Evolutionary conservation across 1,140 invertebrate species (phyloP).

Genomic region (Saccostrea cuccullata): DNA sequence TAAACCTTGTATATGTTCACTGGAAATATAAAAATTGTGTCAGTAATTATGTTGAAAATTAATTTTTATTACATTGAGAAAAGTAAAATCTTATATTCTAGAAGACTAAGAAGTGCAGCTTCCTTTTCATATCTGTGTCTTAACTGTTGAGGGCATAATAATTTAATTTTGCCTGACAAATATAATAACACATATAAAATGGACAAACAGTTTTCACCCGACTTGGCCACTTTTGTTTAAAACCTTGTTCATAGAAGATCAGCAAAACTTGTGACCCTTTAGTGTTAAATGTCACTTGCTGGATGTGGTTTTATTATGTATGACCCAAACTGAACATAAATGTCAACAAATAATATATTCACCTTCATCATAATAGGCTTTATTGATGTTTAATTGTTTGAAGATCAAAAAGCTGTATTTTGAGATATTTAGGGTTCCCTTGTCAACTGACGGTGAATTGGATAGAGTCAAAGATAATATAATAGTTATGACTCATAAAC

Average conservation of each 20-base stretch:
- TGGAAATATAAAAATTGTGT: too few species aligned
- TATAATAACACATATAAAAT: background rate
- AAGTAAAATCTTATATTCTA: too few species aligned
- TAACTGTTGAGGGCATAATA: too few species aligned
- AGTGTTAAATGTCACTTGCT: background rate
- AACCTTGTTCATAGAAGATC: background rate
- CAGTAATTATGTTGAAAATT: too few species aligned
- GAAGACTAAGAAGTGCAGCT: too few species aligned
- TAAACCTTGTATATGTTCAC: too few species aligned
- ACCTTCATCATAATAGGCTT: slow-evolving; percentile 3
- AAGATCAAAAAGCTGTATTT: slow-evolving; percentile 31
- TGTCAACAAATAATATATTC: slow-evolving; percentile 25
- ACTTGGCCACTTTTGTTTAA: background rate
- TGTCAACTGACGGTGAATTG: slow-evolving; percentile 1
- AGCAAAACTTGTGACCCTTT: slow-evolving; percentile 12
- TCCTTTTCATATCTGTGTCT: too few species aligned
- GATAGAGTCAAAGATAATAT: background rate
- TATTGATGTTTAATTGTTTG: slow-evolving; percentile 32
- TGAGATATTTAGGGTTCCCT: background rate
- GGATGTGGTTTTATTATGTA: slow-evolving; percentile 6
- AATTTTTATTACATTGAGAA: too few species aligned
- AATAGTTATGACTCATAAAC: slow-evolving; percentile 12
- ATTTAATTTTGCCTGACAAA: too few species aligned
- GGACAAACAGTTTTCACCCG: background rate
- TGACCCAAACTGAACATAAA: slow-evolving; percentile 23